Evolutionary conservation across 2,113 vertebrate genomes (phyloP), one percentile per base, ranked within the genome.

Genomic region (Charina bottae): DNA sequence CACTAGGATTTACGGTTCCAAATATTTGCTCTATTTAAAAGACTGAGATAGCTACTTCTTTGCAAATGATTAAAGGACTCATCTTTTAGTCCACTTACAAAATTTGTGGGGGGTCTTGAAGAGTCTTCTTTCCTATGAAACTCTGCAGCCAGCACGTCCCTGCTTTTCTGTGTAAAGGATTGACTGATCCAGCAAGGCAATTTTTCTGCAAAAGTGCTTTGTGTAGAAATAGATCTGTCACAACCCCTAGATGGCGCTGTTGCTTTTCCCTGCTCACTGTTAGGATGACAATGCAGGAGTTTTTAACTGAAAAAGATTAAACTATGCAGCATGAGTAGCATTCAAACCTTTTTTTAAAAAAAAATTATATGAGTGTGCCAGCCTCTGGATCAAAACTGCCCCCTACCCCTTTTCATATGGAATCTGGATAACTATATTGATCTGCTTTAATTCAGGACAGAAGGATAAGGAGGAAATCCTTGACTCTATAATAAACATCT

Each of bases 221-320:
- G 60, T 54, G 12, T 23, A n/a, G 4, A 26, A 28, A 89, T 3
- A 0, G 7, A 4, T 0, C 0, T 9, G 28, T 1, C 86, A 60
- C 89, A 42, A 87, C 97, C 98, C 90, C 96, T 95, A 98, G 98
- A 94, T 98, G 98, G 97, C 96, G 96, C 91, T 97, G 96, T 97
- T 96, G 97, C 88, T 89, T 94, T 92, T 95, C 94, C 64, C 55
- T 96, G 87, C 42, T 90, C 17, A 0, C 53, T 15, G 1, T 68
- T 13, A 49, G 4, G 26, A 54, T 90, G 23, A 53, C n/a, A 13
- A 15, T 9, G 59, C 64, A 87, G 42, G 84, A 88, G 12, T 92
- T 68, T 84, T 85, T 94, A 85, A 96, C 88, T 95, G 91, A 92
- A 94, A 93, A 92, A 93, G 95, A 96, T 94, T 87, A 93, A 93